Evolutionary conservation across 2,113 vertebrate species (phyloP).

Genomic region (rat (Rattus norvegicus)): GRCr8 NC_086028.1:17584501-17585000

Average conservation of each 20-base stretch:
- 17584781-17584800: neutral
- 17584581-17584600: conserved; percentile 20
- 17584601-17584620: conserved; percentile 26
- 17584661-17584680: neutral
- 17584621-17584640: neutral
- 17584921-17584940: neutral
- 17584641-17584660: neutral
- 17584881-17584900: neutral
- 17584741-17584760: neutral
- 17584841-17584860: neutral
- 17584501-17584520: neutral
- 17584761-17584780: neutral
- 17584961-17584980: neutral
- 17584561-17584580: neutral
- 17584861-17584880: neutral
- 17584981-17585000: conserved; percentile 50
- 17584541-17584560: conserved; percentile 25
- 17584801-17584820: neutral
- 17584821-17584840: neutral
- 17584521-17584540: neutral
- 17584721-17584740: conserved; percentile 14
- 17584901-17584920: neutral
- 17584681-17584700: neutral
- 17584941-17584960: neutral
- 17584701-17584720: neutral